Conservation (phyloP, 1,140 invertebrate species). For the Periplaneta americana region DNA sequence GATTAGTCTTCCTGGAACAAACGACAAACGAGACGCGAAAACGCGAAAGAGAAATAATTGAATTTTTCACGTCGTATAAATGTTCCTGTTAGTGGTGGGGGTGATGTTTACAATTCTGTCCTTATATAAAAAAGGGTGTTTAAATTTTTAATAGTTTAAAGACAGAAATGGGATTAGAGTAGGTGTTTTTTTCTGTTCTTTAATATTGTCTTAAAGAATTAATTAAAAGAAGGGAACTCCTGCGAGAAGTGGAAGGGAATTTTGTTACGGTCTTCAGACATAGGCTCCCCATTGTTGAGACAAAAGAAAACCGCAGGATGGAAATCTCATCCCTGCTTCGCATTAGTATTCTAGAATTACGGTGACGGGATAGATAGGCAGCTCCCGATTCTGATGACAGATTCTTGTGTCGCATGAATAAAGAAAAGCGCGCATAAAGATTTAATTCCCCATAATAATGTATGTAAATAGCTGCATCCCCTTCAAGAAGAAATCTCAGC, state of each 20-base stretch:
- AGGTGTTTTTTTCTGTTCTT: neutral
- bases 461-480: too few species aligned
- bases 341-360: too few species aligned
- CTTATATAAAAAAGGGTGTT: neutral
- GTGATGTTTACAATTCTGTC: neutral
- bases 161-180: neutral
- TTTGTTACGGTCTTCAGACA: neutral
- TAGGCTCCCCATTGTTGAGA: neutral
- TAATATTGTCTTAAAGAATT: neutral
- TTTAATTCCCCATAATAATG: too few species aligned
- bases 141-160: neutral
- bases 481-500: too few species aligned
- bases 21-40: neutral
- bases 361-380: too few species aligned
- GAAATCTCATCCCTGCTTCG: too few species aligned
- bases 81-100: neutral
- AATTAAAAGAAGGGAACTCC: neutral
- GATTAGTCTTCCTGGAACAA: neutral
- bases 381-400: too few species aligned
- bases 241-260: neutral
- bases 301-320: neutral
- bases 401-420: too few species aligned
- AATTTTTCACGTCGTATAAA: neutral
- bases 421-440: too few species aligned
- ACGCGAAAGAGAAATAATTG: neutral